Base-by-base conservation (phyloP, 2,113 vertebrate species). In the Calidris pygmaea region DNA sequence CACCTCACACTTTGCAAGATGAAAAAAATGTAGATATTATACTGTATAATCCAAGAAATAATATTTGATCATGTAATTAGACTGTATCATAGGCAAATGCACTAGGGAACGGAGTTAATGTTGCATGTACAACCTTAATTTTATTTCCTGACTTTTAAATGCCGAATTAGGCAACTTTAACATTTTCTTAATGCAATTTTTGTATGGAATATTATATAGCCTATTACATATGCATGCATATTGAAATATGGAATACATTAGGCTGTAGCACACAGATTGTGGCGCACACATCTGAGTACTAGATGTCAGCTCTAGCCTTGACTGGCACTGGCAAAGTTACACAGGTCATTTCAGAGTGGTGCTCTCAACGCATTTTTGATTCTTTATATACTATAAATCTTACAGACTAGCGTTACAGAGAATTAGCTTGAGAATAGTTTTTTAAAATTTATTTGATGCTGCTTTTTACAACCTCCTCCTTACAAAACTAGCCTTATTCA, bases 41-140 rank as follows among this genome's bases (percentile, higher is more conserved):
- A 95, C 92, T 94, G 94, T 94, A 93, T 97, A 97, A 95, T 96
- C 95, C 93, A 81, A 91, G 87, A 96, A 97, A 96, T 87, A 96
- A 96, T 97, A 96, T 97, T 96, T 97, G 95, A 97, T 97, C 96
- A 96, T 95, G 94, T 95, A 97, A 96, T 96, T 96, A 97, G 94
- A 94, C 89, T 96, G 83, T 93, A 96, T 95, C 94, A 92, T 82
- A 93, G 84, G 90, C 92, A 97, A 95, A 97, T 95, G 94, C 96
- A 96, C 95, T 79, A 47, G 96, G 94, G 95, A 96, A 89, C 81
- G 85, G 94, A 96, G 94, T 94, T 97, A 97, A 96, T 97, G 96
- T 97, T 95, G 96, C 95, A 95, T 96, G 87, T 96, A 95, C 94
- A 95, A 82, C 77, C 95, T 97, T 96, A 96, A 97, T 97, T 96